These are phyloP conservation scores for Pantala flavescens DNA, from an alignment of 1,140 invertebrate genomes.

Conservation along the genomic window DNA sequence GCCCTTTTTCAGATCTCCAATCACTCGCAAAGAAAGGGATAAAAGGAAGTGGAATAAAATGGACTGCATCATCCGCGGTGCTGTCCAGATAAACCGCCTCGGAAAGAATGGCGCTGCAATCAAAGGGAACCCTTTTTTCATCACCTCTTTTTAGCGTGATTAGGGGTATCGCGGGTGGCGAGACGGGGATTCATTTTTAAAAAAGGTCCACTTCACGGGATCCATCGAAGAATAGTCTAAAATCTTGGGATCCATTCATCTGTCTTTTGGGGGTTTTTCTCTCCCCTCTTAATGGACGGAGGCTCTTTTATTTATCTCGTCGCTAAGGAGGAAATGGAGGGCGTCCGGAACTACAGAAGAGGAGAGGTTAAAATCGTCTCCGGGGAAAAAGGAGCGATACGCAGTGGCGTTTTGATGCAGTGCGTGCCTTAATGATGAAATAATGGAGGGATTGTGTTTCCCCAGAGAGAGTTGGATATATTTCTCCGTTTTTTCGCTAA, in stretches of 20 bases:
- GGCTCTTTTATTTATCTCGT: no score
- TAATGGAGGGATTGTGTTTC: neutral
- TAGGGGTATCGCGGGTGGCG: neutral
- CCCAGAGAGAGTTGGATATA: neutral
- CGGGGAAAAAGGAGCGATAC: neutral
- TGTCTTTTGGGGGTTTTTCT: neutral
- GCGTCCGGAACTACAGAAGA: neutral
- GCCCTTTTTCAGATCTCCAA: no score
- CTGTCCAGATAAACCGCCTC: neutral
- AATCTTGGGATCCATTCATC: neutral
- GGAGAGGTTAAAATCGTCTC: neutral
- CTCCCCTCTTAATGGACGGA: no score
- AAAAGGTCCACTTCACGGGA: no score
- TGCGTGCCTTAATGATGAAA: conserved; percentile 1
- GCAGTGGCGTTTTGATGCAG: neutral
- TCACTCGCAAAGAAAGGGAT: no score
- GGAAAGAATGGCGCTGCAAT: neutral
- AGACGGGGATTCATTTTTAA: neutral
- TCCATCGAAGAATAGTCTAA: neutral
- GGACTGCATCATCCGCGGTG: neutral
- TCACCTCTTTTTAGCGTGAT: neutral
- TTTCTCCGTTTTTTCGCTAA: neutral
- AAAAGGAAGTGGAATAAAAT: no score
- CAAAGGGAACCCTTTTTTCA: neutral
- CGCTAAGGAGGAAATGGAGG: no score